Base-by-base conservation (phyloP, 2,888 invertebrate species). In the Steromphala cineraria region DNA sequence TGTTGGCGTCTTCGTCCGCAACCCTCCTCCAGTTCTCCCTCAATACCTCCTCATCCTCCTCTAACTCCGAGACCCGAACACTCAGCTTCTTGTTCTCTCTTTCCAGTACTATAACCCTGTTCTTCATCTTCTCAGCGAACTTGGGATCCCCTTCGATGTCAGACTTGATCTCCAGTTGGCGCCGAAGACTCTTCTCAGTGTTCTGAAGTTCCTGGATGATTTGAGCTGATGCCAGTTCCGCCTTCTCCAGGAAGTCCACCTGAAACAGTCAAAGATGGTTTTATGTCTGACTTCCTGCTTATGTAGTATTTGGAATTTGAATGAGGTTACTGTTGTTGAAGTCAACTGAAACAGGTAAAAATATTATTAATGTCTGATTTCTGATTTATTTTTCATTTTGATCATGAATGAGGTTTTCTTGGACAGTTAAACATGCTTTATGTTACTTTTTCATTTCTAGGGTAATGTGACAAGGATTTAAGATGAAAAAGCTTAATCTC, bases 1-100 rank as follows among this genome's bases (percentile, higher is more conserved):
- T 88, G 67, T 89, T 89, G 8, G 88, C 87, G 76, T 91, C 90
- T 75, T 90, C 89, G 78, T 90, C 90, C 19, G 90, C 91, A 53
- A 90, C 89, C 75, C 89, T 86, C 24, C 87, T 84, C 91, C 91
- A 91, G 82, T 91, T 90, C 15, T 88, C 88, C 74, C 88, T 85
- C 62, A 90, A 78, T 24, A 88, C 87, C 79, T 88, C 88, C 79
- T 90, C 90, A 79, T 88, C 89, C 82, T 90, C 90, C 78, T 90
- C 91, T 46, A 90, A 83, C 82, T 91, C 91, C 1, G 87, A 83
- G n/a, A 90, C 83, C 77, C 88, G 88, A 7, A 85, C 85, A 10
- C 79, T 82, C 21, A 91, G 80, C 13, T 82, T 82, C 46, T 87
- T 81, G 80, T 90, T 90, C 77, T 89, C 88, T 21, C 80, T 82